phyloP scores from a whole-genome alignment of 2,888 invertebrate genomes.

The Trissolcus japonicus region DNA sequence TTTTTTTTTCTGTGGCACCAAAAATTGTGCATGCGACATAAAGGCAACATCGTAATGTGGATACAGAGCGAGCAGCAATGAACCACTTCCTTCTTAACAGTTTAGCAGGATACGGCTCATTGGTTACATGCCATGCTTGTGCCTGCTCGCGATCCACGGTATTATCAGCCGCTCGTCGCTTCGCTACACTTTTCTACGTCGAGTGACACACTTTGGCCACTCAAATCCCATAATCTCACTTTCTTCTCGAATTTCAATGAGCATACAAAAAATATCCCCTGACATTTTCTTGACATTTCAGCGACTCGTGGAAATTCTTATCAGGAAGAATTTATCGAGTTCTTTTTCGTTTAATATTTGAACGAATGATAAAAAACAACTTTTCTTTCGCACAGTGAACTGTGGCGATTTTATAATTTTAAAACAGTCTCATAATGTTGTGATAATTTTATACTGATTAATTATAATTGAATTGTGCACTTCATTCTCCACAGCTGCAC shows the following conservation, averaged over 20 bases:
- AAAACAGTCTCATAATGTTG: no score
- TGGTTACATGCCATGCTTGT: slow-evolving; percentile 71
- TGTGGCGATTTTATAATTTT: no score
- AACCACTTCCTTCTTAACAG: slow-evolving; percentile 77
- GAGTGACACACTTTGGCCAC: slow-evolving; percentile 28
- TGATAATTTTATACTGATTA: no score
- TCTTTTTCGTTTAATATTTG: no score
- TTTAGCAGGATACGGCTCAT: slow-evolving; percentile 77
- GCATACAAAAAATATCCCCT: neutral
- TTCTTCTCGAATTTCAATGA: no score
- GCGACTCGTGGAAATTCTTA: no score
- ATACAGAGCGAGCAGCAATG: slow-evolving; percentile 72
- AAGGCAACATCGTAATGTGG: slow-evolving; percentile 51
- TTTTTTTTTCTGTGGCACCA: slow-evolving; percentile 12
- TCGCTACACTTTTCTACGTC: slow-evolving; percentile 54
- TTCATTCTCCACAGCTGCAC: no score
- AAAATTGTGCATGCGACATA: slow-evolving; percentile 39
- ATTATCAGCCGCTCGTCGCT: slow-evolving; percentile 67
- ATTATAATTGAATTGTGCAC: no score
- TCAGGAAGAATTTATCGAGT: no score
- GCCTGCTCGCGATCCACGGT: slow-evolving; percentile 70
- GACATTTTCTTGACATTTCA: neutral
- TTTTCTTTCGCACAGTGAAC: no score
- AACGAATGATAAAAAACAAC: no score
- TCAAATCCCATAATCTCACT: no score